Base-by-base conservation (phyloP, 2,113 vertebrate genomes). In the Sander lucioperca region DNA sequence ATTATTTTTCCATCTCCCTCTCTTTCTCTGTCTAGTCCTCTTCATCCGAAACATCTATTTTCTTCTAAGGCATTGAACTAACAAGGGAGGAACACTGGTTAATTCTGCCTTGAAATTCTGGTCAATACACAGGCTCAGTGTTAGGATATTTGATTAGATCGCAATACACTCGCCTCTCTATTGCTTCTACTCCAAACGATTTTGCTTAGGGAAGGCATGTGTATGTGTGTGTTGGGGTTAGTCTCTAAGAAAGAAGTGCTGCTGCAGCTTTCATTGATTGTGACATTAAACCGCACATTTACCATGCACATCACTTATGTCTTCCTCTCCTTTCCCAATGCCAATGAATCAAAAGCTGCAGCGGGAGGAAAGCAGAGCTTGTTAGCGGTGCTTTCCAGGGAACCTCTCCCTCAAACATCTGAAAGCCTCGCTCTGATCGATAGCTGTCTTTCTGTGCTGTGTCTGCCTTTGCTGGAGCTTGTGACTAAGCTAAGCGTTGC, bases 271-370 rank as follows among this genome's bases (percentile, higher is more conserved):
- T 88, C 83, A 94, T 94, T 87, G 91, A 92, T 93, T 90, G 78
- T 90, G 84, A 90, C 83, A 90, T 86, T 91, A 92, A 92, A 88
- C 90, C 67, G 4, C 79, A 84, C 87, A 84, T 90, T 92, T 91
- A 92, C 86, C 71, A 81, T 63, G 80, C 30, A 70, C 83, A 72
- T 88, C 82, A 86, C 72, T 85, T 62, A 63, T 7, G 64, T 85
- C 83, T 91, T 85, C 69, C 77, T 82, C 85, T 86, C 66, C 79
- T 51, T 68, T 64, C 58, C 39, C 2, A 4, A 80, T 1, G 45
- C 58, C 86, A 88, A 88, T 92, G 88, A 93, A 93, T 94, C 93
- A 93, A 91, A 90, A 78, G 66, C 83, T 83, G 82, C 72, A 71
- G 79, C 39, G n/a, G 78, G 77, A 78, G 79, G 71, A 86, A 86